Evolutionary conservation across 2,113 vertebrate genomes (phyloP).

Genomic region (Pogona vitticeps): DNA sequence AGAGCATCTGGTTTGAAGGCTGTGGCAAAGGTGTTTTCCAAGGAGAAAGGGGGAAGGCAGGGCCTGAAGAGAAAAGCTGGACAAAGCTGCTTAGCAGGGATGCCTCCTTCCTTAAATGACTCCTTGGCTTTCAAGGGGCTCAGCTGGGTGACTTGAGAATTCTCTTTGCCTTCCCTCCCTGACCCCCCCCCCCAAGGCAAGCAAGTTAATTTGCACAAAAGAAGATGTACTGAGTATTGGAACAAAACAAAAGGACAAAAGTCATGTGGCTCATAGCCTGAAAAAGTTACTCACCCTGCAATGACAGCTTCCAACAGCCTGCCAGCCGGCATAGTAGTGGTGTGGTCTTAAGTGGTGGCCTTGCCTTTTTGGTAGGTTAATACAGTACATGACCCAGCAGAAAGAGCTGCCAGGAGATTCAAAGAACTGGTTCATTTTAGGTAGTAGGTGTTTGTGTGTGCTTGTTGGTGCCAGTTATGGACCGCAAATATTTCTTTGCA

Average conservation of each 20-base stretch:
- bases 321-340: no score
- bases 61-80: slow-evolving; percentile 52
- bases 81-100: slow-evolving; percentile 75
- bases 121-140: neutral
- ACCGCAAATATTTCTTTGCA: neutral
- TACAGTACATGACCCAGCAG: no score
- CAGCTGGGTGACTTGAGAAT: slow-evolving; percentile 14
- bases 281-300: no score
- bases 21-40: slow-evolving; percentile 72
- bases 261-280: no score
- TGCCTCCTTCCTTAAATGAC: slow-evolving; percentile 65
- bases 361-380: no score
- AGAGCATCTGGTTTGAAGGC: slow-evolving; percentile 74
- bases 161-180: neutral
- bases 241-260: no score
- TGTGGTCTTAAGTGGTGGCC: no score
- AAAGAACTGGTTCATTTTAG: neutral
- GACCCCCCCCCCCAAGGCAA: no score
- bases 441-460: neutral
- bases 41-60: neutral
- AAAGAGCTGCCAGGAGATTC: no score
- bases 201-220: neutral
- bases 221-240: neutral
- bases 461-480: neutral
- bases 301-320: no score